A percentile compares a stretch with the other conserved stretches of the same genome.
Conservation (phyloP, 2,888 invertebrate genomes). For the Apomyelois bistriatella region DNA sequence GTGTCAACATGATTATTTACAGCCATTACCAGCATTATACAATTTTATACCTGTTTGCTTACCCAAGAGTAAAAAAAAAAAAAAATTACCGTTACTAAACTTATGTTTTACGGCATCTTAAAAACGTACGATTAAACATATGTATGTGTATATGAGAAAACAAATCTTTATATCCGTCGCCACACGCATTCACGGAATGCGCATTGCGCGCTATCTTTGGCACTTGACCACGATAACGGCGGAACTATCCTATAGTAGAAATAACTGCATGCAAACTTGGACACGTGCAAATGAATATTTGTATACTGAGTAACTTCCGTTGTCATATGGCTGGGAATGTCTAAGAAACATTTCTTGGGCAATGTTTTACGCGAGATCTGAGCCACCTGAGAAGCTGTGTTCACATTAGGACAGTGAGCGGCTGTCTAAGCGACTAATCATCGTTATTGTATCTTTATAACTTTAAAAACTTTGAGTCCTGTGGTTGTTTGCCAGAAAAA, state of each 20-base stretch:
- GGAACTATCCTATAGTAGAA: slow-evolving; percentile 10
- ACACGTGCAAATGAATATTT: slow-evolving; percentile 6
- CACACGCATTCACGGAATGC: slow-evolving; percentile 3
- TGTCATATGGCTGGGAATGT: background rate
- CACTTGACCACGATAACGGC: slow-evolving; percentile 8
- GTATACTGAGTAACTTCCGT: slow-evolving; percentile 2
- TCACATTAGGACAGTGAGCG: background rate
- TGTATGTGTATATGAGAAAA: background rate
- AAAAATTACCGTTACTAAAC: too few species aligned
- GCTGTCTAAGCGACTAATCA: too few species aligned
- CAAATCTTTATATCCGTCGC: background rate
- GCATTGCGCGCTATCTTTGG: slow-evolving; percentile 8
- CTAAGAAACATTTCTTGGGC: background rate
- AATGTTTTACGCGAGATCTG: too few species aligned
- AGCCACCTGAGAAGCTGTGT: background rate
- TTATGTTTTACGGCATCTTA: too few species aligned
- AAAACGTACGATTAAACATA: too few species aligned
- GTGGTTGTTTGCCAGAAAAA: too few species aligned
- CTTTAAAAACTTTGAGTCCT: too few species aligned
- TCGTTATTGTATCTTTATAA: too few species aligned
- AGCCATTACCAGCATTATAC: too few species aligned
- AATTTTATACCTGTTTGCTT: too few species aligned
- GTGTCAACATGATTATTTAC: too few species aligned
- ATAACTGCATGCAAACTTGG: slow-evolving; percentile 8
- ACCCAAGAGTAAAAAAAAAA: too few species aligned